Evolutionary conservation across 2,113 vertebrate genomes (phyloP).

Genomic region (Myotis brandtii): DNA sequence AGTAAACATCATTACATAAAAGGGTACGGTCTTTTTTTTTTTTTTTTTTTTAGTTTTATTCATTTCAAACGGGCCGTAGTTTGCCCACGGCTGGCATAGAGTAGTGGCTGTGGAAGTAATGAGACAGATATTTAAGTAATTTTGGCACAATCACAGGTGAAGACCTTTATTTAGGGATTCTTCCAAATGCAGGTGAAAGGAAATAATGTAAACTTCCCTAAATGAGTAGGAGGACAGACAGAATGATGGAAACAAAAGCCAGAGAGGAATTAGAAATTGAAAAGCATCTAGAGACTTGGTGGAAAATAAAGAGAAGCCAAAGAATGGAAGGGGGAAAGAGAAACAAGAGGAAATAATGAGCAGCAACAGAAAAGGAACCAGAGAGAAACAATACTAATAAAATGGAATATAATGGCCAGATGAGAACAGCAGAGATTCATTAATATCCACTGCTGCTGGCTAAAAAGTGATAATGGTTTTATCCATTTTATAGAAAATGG

Average conservation of each 20-base stretch:
- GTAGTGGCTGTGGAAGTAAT: neutral
- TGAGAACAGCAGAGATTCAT: neutral
- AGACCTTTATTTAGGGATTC: neutral
- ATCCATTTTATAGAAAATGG: slow-evolving; percentile 5
- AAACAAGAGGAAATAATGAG: slow-evolving; percentile 25
- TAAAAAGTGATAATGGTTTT: slow-evolving; percentile 20
- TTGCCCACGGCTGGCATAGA: neutral
- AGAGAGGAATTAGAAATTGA: neutral
- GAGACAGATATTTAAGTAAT: neutral
- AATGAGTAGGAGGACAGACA: neutral
- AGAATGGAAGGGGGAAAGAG: neutral
- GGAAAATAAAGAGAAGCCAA: neutral
- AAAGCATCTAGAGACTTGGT: neutral
- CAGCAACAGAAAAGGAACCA: neutral
- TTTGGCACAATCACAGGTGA: neutral
- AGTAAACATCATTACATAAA: too few relatives aligned
- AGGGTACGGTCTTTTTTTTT: too few relatives aligned
- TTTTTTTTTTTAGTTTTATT: too few relatives aligned
- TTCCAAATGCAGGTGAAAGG: neutral
- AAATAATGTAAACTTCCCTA: neutral
- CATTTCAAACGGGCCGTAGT: too few relatives aligned
- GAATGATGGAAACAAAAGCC: neutral
- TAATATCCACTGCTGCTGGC: neutral
- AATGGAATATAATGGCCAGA: neutral
- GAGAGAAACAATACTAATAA: neutral